phyloP scores from a whole-genome alignment of 2,888 invertebrate genomes.

The Cheilosia impressa region DNA sequence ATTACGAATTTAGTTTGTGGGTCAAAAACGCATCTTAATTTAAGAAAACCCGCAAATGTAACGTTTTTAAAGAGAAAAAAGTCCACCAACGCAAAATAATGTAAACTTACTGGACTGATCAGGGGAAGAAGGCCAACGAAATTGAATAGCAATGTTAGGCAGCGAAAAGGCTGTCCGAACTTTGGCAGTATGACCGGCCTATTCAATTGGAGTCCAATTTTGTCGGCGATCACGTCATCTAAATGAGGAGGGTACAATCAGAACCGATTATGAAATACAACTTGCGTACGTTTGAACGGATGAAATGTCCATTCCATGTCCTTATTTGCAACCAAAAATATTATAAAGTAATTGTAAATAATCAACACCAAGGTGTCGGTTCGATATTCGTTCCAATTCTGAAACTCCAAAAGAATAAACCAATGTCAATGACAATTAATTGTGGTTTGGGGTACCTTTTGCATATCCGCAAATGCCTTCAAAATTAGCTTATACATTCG shows the following conservation, averaged over 20 bases:
- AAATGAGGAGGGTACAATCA: background rate
- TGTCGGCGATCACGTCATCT: constrained; percentile 76
- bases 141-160: constrained; percentile 76
- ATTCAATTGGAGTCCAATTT: constrained; percentile 76
- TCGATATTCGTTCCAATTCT: constrained; percentile 71
- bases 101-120: constrained; percentile 72
- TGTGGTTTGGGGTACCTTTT: constrained; percentile 3
- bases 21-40: no score
- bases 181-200: constrained; percentile 76
- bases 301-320: constrained; percentile 76
- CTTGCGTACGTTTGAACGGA: constrained; percentile 74
- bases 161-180: constrained; percentile 77
- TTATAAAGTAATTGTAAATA: constrained; percentile 77
- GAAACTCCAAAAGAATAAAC: constrained; percentile 10
- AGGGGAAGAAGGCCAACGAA: constrained; percentile 74
- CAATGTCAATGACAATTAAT: background rate
- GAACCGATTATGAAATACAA: background rate
- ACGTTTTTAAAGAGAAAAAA: no score
- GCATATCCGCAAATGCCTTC: background rate
- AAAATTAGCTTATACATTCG: constrained; percentile 1
- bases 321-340: constrained; percentile 77
- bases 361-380: constrained; percentile 76
- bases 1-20: background rate
- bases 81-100: background rate
- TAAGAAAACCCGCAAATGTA: no score